Conservation (phyloP, 2,888 invertebrate species). For the Allygus modestus region DNA sequence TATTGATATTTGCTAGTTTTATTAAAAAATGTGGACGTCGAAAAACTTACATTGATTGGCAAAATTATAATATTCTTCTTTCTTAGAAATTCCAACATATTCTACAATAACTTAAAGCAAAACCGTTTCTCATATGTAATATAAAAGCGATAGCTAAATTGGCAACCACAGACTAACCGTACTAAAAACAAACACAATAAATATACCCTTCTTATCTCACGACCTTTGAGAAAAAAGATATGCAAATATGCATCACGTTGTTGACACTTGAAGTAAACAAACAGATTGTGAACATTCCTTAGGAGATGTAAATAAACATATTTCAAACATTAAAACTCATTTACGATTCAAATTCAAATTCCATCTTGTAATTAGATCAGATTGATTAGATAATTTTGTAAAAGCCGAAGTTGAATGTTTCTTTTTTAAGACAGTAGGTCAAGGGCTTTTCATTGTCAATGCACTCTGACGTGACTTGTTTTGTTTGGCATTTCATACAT, state of each 20-base stretch:
- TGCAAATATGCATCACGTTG: constrained; percentile 8
- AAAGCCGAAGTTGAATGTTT: background rate
- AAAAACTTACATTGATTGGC: background rate
- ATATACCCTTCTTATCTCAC: background rate
- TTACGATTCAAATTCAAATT: background rate
- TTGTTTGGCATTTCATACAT: too few species aligned
- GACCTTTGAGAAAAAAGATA: constrained; percentile 7
- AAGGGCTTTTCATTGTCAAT: background rate
- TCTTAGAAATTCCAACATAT: constrained; percentile 7
- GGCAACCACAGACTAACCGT: background rate
- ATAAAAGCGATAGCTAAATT: background rate
- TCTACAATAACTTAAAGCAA: background rate
- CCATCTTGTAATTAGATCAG: background rate
- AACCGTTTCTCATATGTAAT: background rate
- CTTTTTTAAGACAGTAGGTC: background rate
- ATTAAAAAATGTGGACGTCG: too few species aligned
- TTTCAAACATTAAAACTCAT: background rate
- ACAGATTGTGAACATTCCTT: background rate
- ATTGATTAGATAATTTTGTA: constrained; percentile 4
- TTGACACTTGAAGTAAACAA: background rate
- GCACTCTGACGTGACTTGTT: too few species aligned
- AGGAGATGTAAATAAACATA: background rate
- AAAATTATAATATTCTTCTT: background rate
- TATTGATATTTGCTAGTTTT: too few species aligned
- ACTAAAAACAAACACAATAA: background rate